phyloP scores from a whole-genome alignment of 2,113 vertebrate genomes.

The Cyphomyrus plagiostoma region DNA sequence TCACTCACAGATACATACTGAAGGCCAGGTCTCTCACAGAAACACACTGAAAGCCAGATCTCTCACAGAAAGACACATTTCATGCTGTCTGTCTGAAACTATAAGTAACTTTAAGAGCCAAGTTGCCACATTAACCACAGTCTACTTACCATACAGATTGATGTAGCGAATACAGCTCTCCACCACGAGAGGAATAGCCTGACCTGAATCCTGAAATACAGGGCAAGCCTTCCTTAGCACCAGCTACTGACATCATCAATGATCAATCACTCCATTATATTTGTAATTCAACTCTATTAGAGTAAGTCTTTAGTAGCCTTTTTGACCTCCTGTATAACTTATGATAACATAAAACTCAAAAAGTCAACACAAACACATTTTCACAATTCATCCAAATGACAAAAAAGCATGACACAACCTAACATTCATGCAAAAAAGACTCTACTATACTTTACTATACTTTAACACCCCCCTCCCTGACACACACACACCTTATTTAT shows the following conservation, averaged over 20 bases:
- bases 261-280: background rate
- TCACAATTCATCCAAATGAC: background rate
- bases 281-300: background rate
- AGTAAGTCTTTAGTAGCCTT: background rate
- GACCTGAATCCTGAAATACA: slow-evolving; percentile 61
- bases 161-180: slow-evolving; percentile 97
- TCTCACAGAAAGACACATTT: background rate
- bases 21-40: background rate
- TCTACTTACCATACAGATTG: slow-evolving; percentile 85
- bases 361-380: background rate
- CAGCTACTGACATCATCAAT: background rate
- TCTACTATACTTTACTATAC: too few species aligned
- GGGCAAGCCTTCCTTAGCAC: background rate
- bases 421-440: background rate
- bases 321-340: background rate
- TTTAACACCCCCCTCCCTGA: background rate
- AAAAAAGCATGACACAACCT: background rate
- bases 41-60: background rate
- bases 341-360: background rate
- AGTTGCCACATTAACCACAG: background rate
- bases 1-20: background rate
- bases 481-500: background rate
- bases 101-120: background rate
- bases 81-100: background rate
- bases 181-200: slow-evolving; percentile 86